Evolutionary conservation across 2,113 vertebrate species (phyloP), one percentile per base, ranked within the genome.

Genomic region (Campylomormyrus numenius): DNA sequence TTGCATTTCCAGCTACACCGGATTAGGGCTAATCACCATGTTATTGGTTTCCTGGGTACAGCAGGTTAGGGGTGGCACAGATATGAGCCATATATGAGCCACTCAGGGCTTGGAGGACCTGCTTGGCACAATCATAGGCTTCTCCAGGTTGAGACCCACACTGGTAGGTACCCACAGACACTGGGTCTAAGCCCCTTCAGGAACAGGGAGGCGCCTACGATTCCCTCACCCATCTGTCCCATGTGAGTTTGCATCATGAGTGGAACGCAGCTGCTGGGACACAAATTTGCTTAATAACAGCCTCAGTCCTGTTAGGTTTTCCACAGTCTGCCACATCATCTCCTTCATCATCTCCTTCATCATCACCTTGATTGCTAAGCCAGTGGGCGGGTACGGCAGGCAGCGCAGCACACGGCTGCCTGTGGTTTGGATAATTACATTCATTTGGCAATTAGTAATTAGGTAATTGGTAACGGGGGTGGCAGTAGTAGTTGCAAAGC

Each of bases 351-450:
- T 77, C 74, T 80, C 74, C 74, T 80, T 86, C 45, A 86, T 49
- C 48, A 86, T 86, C 84, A n/a, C 84, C 84, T 86, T 50, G 24
- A 50, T 86, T 50, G 48, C 84, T 50, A 48, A 48, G 45, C 48
- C 48, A 86, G 24, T 86, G 74, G 74, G 74, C 74, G 84, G 83
- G 84, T 49, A 27, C 45, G 0, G n/a, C 83, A 49, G 83, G 42
- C 83, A 85, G 45, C 24, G 5, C 2, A 13, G 84, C 45, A 27
- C 84, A 21, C 9, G 17, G 45, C 48, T 86, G 45, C 24, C 84
- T 48, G 84, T 27, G 24, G 84, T 86, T 48, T 86, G 84, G 84
- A 86, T 48, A 48, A 86, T 86, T 48, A 86, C 84, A 48, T 86
- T 48, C 42, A 48, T 86, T 86, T 49, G 84, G 45, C 45, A 86